Percentiles rank a stretch among this genome's conserved stretches.
Evolutionary conservation across 2,113 vertebrate genomes (phyloP).

Genomic region (Nymphicus hollandicus): DNA sequence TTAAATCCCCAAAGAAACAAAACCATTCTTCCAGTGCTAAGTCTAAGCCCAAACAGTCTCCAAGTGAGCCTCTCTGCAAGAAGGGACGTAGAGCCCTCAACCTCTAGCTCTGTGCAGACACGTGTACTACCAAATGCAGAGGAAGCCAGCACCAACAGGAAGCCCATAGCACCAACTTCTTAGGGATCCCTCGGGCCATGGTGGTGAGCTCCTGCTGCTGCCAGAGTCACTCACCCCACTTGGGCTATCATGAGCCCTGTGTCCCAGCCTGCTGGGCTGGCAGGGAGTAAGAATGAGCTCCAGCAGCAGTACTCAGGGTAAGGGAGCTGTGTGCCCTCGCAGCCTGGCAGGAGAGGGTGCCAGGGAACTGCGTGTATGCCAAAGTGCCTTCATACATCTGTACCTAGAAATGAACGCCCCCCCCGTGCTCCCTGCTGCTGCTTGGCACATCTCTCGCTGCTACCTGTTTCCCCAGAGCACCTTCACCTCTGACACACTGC

Average conservation of each 20-base stretch:
- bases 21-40: neutral
- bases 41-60: neutral
- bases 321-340: neutral
- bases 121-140: no score
- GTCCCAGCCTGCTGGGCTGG: neutral
- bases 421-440: neutral
- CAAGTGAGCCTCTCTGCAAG: neutral
- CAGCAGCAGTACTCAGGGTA: neutral
- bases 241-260: neutral
- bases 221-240: neutral
- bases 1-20: neutral
- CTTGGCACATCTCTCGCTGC: rapidly evolving
- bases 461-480: no score
- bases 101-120: neutral
- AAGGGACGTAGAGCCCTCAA: neutral
- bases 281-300: rapidly evolving
- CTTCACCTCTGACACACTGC: no score
- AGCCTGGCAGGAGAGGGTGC: neutral
- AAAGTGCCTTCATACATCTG: neutral
- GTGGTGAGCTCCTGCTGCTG: neutral
- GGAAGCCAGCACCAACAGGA: neutral
- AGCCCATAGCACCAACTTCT: neutral
- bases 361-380: neutral
- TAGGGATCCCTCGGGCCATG: neutral
- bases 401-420: neutral